These are phyloP conservation scores for Pseudopleuronectes americanus DNA, from an alignment of 2,797 vertebrate species.

Conservation along the genomic window DNA sequence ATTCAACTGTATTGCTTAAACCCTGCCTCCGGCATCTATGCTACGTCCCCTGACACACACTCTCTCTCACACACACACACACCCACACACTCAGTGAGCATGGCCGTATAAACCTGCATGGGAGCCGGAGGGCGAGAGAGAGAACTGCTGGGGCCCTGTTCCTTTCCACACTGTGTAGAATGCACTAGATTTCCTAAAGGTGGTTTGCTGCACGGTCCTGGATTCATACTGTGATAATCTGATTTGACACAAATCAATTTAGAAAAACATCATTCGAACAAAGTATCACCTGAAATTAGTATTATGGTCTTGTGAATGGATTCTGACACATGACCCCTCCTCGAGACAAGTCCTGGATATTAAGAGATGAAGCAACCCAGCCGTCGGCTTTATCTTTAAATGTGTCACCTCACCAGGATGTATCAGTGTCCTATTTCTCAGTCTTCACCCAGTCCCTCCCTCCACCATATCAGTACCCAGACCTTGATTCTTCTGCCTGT, in stretches of 20 bases:
- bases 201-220: not conserved
- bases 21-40: constrained; percentile 60
- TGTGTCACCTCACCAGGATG: not conserved
- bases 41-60: constrained; percentile 41
- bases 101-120: not conserved
- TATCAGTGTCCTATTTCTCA: not conserved
- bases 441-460: not conserved
- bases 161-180: not conserved
- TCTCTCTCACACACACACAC: constrained; percentile 28
- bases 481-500: not conserved
- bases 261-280: not conserved
- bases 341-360: too few relatives aligned
- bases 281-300: not conserved
- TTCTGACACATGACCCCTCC: not conserved
- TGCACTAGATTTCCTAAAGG: not conserved
- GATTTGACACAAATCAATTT: constrained; percentile 1
- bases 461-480: not conserved
- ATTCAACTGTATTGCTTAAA: constrained; percentile 54
- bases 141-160: not conserved
- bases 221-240: not conserved
- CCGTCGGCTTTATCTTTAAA: not conserved
- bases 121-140: constrained; percentile 3
- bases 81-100: constrained; percentile 33
- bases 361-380: not conserved
- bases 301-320: not conserved